phyloP scores from a whole-genome alignment of 2,113 vertebrate genomes.

The Lichenostomus cassidix region DNA sequence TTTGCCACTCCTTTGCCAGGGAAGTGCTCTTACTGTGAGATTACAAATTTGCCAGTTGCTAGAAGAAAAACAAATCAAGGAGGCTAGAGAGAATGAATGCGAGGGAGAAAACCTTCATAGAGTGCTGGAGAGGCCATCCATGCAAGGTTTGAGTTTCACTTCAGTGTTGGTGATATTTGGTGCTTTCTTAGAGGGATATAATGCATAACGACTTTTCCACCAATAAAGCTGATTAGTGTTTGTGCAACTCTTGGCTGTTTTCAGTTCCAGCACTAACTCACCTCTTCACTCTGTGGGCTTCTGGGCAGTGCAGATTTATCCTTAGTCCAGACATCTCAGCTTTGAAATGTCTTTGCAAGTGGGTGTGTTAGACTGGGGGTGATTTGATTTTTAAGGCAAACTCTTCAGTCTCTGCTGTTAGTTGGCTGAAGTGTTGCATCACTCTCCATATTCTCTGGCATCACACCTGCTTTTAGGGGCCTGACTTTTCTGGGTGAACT shows the following conservation, averaged over 20 bases:
- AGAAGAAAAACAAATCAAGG: background rate
- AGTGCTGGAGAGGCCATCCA: background rate
- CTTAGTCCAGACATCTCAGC: background rate
- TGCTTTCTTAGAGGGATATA: background rate
- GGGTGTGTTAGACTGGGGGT: background rate
- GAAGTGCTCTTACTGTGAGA: background rate
- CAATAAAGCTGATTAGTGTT: background rate
- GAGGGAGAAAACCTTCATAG: background rate
- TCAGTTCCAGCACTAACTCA: background rate
- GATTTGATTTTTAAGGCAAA: background rate
- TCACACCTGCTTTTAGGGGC: background rate
- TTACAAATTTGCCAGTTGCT: background rate
- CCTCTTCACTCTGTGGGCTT: background rate
- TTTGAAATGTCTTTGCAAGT: background rate
- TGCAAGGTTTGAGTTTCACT: background rate
- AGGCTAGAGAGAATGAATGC: background rate
- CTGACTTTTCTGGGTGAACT: background rate
- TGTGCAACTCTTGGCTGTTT: background rate
- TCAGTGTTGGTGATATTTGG: background rate
- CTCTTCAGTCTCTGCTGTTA: background rate
- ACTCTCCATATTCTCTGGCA: background rate
- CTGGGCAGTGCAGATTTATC: background rate
- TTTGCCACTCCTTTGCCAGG: background rate
- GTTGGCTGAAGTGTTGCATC: background rate
- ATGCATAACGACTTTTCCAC: background rate